Conservation (phyloP, 2,113 vertebrate genomes). For the Corythornis madagascariensis region DNA sequence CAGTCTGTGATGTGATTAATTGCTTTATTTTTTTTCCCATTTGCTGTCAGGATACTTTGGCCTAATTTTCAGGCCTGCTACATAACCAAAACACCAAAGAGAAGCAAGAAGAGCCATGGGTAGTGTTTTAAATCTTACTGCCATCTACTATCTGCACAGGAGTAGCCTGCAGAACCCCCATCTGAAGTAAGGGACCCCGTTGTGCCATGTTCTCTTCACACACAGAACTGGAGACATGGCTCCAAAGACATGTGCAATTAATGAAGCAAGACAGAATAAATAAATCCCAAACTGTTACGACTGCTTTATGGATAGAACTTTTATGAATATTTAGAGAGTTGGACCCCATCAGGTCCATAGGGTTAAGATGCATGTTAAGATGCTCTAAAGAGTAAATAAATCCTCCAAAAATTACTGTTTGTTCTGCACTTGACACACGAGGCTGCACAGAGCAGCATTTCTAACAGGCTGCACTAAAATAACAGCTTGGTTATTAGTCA, state of each 20-base stretch:
- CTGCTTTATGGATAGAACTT: background rate
- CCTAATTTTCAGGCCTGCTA: background rate
- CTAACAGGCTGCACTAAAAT: background rate
- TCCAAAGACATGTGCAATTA: background rate
- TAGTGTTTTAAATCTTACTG: background rate
- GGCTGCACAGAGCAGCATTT: background rate
- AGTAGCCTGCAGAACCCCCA: background rate
- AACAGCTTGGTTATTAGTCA: background rate
- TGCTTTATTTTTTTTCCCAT: background rate
- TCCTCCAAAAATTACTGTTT: background rate
- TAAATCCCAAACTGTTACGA: background rate
- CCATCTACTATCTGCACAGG: background rate
- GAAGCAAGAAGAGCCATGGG: background rate
- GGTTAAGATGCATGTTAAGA: background rate
- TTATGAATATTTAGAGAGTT: background rate
- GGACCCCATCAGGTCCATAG: background rate
- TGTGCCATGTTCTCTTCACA: background rate
- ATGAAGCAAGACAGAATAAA: background rate
- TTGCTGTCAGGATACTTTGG: background rate
- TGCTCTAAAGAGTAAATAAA: conserved; percentile 2
- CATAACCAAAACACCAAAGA: background rate
- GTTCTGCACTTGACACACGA: background rate
- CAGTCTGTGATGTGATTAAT: background rate
- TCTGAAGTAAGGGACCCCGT: background rate
- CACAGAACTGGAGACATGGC: background rate